Evolutionary conservation across 2,797 vertebrate genomes (phyloP).

Genomic region (Acipenser transmontanus): DNA sequence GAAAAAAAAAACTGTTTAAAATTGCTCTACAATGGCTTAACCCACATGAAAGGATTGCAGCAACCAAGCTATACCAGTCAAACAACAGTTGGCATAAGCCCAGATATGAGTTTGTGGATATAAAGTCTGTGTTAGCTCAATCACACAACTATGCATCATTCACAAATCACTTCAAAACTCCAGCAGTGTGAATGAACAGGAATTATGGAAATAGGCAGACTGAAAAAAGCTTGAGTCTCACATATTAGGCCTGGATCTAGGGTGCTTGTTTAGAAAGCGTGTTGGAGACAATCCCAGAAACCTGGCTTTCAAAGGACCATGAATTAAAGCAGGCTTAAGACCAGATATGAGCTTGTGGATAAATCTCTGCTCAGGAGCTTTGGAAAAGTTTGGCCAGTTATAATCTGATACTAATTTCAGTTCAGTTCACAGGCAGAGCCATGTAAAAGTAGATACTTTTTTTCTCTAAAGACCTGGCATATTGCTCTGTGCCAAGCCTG

Average conservation of each 20-base stretch:
- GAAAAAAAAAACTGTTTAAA: too few relatives aligned
- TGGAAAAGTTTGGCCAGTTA: constrained; percentile 34
- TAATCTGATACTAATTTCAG: constrained; percentile 30
- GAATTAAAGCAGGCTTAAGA: constrained; percentile 43
- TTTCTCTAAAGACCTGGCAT: constrained; percentile 12
- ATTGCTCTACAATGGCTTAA: neutral
- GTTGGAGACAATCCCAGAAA: constrained; percentile 67
- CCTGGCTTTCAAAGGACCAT: constrained; percentile 71
- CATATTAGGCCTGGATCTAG: constrained; percentile 44
- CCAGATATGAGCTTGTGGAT: constrained; percentile 50
- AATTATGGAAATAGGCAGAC: constrained; percentile 54
- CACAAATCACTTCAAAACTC: constrained; percentile 35
- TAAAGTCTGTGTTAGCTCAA: constrained; percentile 32
- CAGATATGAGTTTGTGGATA: constrained; percentile 10
- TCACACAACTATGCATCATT: constrained; percentile 29
- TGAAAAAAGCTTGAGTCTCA: constrained; percentile 47
- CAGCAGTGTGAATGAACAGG: constrained; percentile 48
- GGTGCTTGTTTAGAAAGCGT: constrained; percentile 56
- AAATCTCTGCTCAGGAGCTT: constrained; percentile 32
- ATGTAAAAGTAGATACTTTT: constrained; percentile 10
- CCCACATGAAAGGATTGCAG: neutral
- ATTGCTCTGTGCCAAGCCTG: constrained; percentile 7
- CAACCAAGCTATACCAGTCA: neutral
- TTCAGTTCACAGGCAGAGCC: constrained; percentile 12
- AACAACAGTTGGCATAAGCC: neutral